Evolutionary conservation across 2,797 vertebrate genomes (phyloP).

Genomic region (Paguma larvata): DNA sequence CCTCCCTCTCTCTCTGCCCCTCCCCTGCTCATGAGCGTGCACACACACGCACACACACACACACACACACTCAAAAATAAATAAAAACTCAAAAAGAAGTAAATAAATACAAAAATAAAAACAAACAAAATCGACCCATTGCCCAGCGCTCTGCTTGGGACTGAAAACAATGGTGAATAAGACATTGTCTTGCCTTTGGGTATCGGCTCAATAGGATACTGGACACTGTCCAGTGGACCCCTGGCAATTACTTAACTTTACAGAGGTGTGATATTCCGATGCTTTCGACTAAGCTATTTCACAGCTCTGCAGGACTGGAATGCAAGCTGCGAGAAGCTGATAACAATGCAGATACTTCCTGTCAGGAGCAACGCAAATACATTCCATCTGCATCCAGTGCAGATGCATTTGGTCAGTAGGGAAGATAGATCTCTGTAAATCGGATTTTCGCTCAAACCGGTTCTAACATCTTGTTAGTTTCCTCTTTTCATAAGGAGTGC

Average conservation of each 20-base stretch:
- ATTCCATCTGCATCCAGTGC: not conserved
- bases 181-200: not conserved
- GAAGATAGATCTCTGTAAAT: not conserved
- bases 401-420: not conserved
- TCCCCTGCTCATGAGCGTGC: too few species aligned
- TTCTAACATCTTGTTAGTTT: not conserved
- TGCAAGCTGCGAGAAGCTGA: not conserved
- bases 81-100: too few species aligned
- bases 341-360: not conserved
- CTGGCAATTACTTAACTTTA: not conserved
- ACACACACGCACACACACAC: accelerated
- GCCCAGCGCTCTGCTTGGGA: not conserved
- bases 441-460: not conserved
- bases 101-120: too few species aligned
- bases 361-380: not conserved
- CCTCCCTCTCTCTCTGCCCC: too few species aligned
- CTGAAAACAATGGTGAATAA: not conserved
- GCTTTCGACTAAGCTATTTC: not conserved
- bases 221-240: too few species aligned
- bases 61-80: too few species aligned
- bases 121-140: too few species aligned
- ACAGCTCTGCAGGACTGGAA: not conserved
- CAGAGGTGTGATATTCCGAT: not conserved
- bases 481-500: not conserved
- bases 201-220: not conserved